These are phyloP conservation scores for Dipodomys stephensi DNA, from an alignment of 2,113 vertebrate genomes.

Conservation along the genomic window DNA sequence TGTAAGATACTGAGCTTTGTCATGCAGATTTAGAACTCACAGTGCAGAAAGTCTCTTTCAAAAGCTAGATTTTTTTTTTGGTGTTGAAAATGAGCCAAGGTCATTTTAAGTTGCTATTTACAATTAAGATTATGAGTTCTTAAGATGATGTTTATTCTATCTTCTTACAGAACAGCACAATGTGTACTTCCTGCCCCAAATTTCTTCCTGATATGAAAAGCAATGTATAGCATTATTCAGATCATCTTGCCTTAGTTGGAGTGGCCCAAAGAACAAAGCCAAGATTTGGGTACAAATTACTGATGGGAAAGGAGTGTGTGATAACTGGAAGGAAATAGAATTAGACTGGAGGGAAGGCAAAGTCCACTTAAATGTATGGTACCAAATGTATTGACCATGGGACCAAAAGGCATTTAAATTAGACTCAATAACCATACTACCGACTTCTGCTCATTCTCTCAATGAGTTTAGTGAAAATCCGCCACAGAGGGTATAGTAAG, in stretches of 20 bases:
- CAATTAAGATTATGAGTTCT: slow-evolving; percentile 60
- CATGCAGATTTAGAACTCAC: neutral
- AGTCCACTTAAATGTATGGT: neutral
- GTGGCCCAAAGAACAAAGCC: slow-evolving; percentile 6
- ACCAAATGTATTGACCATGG: neutral
- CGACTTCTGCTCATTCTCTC: neutral
- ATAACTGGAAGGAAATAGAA: neutral
- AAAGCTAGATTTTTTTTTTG: slow-evolving; percentile 13
- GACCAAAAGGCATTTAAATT: neutral
- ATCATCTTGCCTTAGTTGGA: neutral
- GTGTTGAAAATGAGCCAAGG: slow-evolving; percentile 57
- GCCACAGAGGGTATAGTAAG: no score
- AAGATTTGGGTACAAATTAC: neutral
- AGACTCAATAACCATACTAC: neutral
- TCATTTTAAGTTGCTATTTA: slow-evolving; percentile 58
- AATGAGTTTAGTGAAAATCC: neutral
- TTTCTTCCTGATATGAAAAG: slow-evolving; percentile 30
- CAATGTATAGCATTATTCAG: slow-evolving; percentile 30
- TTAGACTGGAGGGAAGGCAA: neutral
- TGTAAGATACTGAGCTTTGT: neutral
- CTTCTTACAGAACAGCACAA: slow-evolving; percentile 49
- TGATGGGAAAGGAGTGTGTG: neutral
- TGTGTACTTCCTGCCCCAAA: slow-evolving; percentile 31
- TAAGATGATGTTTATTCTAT: slow-evolving; percentile 39
- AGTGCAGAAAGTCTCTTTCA: neutral